Evolutionary conservation across 2,113 vertebrate genomes (phyloP), one percentile per base, ranked within the genome.

Genomic region (Perognathus longimembris): DNA sequence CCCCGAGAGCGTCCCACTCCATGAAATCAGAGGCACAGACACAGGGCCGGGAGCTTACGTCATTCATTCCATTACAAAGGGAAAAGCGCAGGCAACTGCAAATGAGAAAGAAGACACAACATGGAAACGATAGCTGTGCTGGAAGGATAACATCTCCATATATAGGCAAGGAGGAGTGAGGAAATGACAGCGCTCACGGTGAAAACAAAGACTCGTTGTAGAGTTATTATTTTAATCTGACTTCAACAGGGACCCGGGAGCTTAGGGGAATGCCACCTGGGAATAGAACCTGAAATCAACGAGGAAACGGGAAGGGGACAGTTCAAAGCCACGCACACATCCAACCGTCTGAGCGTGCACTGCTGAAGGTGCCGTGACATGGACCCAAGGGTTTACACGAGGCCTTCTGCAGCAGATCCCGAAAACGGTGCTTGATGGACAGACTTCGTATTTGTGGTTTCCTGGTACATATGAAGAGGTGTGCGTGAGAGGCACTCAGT

Each of bases 361-460:
- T 8, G 6, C 64, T 22, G 15, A 1, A 1, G 20, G n/a, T 6
- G 1, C 6, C 10, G 3, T 7, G 14, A 0, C 9, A 5, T 0
- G 11, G 20, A 2, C 50, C 9, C 0, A 69, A 71, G 15, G 26
- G 12, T 50, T 28, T 2, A 12, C 38, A 30, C 9, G 4, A 20
- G 7, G 10, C 50, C 6, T 28, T 22, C 9, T n/a, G 66, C 9
- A 9, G 30, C 10, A 40, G 85, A 22, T 5, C 8, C 18, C 54
- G 50, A 21, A 24, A 74, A 50, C 20, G 9, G 18, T 30, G 9
- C 50, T 32, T 4, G 34, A 71, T 11, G 0, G 0, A 0, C 12
- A 5, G 18, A 40, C 3, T 7, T 18, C 6, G 50, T 54, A 17
- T 17, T 11, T 54, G 50, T 54, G 50, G 14, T 32, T 4, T 2